Conservation (phyloP, 2,797 vertebrate genomes). For the Lepidocolaptes lacrymiger region DNA sequence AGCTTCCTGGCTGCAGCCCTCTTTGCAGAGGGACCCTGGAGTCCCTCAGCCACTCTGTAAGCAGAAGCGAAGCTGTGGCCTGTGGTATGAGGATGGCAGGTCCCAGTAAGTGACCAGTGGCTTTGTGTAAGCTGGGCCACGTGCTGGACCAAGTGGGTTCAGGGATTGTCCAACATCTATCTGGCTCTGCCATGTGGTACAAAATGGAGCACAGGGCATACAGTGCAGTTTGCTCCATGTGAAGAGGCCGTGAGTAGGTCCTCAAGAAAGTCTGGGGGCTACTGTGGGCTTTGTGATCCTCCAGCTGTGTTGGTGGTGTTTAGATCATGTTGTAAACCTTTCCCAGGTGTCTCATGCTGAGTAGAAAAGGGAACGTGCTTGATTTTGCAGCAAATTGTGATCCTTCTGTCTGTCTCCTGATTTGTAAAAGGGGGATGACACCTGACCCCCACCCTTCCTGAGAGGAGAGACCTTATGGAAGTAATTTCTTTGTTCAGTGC, state of each 20-base stretch:
- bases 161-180: not conserved
- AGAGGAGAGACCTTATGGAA: not conserved
- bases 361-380: not conserved
- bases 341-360: not conserved
- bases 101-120: not conserved
- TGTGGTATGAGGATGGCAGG: not conserved
- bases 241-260: not conserved
- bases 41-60: not conserved
- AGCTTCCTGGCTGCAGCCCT: not conserved
- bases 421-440: not conserved
- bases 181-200: not conserved
- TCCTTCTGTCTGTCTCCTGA: not conserved
- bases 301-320: not conserved
- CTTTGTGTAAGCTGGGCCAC: not conserved
- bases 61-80: not conserved
- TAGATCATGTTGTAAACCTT: not conserved
- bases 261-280: not conserved
- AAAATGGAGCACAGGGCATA: not conserved
- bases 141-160: not conserved
- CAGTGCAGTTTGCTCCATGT: not conserved
- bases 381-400: not conserved
- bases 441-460: rapidly evolving
- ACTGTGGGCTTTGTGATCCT: not conserved
- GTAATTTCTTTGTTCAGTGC: not conserved
- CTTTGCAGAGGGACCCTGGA: not conserved